Evolutionary conservation across 2,888 invertebrate genomes (phyloP), one percentile per base, ranked within the genome.

Genomic region (Chromoteleia sp.): DNA sequence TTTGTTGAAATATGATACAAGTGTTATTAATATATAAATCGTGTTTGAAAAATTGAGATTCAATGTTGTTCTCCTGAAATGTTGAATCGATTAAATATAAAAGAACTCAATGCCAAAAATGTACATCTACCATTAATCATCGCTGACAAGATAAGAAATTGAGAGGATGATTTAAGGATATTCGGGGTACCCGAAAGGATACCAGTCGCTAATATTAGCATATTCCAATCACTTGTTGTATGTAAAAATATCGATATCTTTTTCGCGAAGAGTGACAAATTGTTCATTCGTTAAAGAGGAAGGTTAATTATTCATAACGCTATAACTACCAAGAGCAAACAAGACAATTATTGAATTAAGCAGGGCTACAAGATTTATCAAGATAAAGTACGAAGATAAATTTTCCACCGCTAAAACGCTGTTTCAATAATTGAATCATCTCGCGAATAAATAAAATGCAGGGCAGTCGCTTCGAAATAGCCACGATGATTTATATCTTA

Each of bases 91-190:
- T 19, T 45, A 41, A 45, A 45, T 7, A 19, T 45, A 45, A 36
- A 36, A 19, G 1, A 17, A 19, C 1, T 17, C 17, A 45, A 45
- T 45, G 10, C 17, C 17, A 45, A 45, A 45, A 45, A 6, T 19
- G 45, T 45, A 8, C 17, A 12, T 41, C 1, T n/a, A 19, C 8
- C 45, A 45, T 45, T 45, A 45, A 45, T 45, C 19, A 45, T 7
- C n/a, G 19, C 10, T 45, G 45, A 45, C 45, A 45, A 45, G 45
- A 45, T 45, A 19, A 17, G 45, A 19, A 45, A 45, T 8, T 45
- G 8, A 3, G 19, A 19, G 45, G 19, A 12, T 8, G 19, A 45
- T 45, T 45, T 15, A 19, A 10, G 45, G 5, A 19, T 45, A 45
- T 19, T 45, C 17, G 14, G 19, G 19, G 17, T 17, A 6, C 14